phyloP scores from a whole-genome alignment of 2,888 invertebrate species.

The Spilosoma lubricipeda region DNA sequence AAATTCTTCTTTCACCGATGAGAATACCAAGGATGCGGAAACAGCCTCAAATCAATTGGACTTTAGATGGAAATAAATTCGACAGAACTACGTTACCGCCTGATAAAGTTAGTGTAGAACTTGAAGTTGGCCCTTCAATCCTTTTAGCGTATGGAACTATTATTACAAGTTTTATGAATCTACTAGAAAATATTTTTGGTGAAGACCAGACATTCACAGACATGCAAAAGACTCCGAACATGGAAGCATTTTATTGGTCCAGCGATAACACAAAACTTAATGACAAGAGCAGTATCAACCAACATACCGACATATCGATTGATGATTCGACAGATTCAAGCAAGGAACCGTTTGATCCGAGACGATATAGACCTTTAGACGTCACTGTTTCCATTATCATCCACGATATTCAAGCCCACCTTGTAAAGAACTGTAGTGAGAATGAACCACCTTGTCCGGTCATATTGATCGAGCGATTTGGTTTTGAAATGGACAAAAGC shows the following conservation, averaged over 20 bases:
- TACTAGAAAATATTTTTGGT: slow-evolving; percentile 98
- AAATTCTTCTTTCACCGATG: slow-evolving; percentile 96
- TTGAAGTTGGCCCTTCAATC: slow-evolving; percentile 98
- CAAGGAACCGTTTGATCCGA: slow-evolving; percentile 92
- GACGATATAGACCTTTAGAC: slow-evolving; percentile 95
- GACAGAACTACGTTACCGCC: slow-evolving; percentile 94
- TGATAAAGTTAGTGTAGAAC: slow-evolving; percentile 95
- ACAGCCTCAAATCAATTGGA: slow-evolving; percentile 90
- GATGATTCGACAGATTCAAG: slow-evolving; percentile 88
- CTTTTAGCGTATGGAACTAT: slow-evolving; percentile 96
- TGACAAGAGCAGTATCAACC: slow-evolving; percentile 78
- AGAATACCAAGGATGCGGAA: slow-evolving; percentile 93
- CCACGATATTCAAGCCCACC: slow-evolving; percentile 98
- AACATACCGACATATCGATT: slow-evolving; percentile 85
- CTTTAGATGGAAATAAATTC: slow-evolving; percentile 91
- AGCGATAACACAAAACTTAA: slow-evolving; percentile 75
- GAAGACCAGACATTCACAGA: slow-evolving; percentile 98
- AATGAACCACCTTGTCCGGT: slow-evolving; percentile 97
- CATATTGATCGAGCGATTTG: slow-evolving; percentile 94
- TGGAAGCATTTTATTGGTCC: slow-evolving; percentile 75
- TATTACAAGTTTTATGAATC: slow-evolving; percentile 94
- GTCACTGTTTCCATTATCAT: slow-evolving; percentile 97
- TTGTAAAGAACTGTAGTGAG: slow-evolving; percentile 96
- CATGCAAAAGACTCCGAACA: slow-evolving; percentile 90
- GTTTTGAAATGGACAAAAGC: slow-evolving; percentile 98